phyloP scores from a whole-genome alignment of 2,113 vertebrate genomes.

The Myiozetetes cayanensis region DNA sequence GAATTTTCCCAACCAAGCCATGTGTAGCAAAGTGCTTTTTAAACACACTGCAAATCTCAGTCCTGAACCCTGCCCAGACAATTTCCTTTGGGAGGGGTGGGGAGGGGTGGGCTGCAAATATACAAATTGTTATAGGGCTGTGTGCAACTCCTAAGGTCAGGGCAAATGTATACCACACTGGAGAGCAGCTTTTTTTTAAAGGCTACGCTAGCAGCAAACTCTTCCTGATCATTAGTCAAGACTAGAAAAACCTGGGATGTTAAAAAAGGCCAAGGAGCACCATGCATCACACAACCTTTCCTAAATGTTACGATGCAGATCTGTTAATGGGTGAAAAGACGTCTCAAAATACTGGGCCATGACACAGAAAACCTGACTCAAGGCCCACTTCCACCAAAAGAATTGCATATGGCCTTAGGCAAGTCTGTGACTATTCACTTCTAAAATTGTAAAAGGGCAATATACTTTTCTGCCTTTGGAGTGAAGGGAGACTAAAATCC shows the following conservation, averaged over 20 bases:
- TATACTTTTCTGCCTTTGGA: not conserved
- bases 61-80: not conserved
- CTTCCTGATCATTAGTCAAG: not conserved
- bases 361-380: not conserved
- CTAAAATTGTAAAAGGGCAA: not conserved
- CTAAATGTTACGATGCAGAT: not conserved
- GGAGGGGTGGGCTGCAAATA: not conserved
- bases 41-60: not conserved
- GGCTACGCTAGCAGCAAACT: not conserved
- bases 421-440: not conserved
- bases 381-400: not conserved
- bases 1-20: not conserved
- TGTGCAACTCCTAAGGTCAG: not conserved
- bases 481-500: slow-evolving; percentile 10
- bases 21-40: not conserved
- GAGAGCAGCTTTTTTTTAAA: not conserved
- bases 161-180: not conserved
- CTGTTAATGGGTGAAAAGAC: not conserved
- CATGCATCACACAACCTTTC: not conserved
- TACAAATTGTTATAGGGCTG: not conserved
- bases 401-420: not conserved
- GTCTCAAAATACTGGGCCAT: not conserved
- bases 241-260: not conserved
- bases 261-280: not conserved
- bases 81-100: not conserved